Evolutionary conservation across 2,888 invertebrate species (phyloP), one percentile per base, ranked within the genome.

Genomic region (Adela reaumurella): DNA sequence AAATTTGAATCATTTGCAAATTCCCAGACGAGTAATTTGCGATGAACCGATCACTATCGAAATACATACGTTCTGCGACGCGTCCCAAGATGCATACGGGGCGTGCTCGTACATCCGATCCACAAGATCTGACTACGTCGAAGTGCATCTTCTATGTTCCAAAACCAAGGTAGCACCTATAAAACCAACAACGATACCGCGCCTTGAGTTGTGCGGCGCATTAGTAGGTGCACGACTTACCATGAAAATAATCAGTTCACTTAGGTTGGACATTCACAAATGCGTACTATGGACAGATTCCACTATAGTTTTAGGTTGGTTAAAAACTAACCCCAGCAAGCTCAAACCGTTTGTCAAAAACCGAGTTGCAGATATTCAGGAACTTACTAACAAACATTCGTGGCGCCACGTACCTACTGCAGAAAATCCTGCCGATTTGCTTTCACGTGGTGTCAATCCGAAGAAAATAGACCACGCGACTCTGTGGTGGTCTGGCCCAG

Each of bases 161-260:
- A 62, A 61, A 46, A 46, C 55, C 17, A 55, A 53, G 19, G 55
- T 60, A 2, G 58, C 60, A 1, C 57, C 59, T 0, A 5, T 55
- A 1, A 58, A 57, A 46, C 47, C 56, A 2, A 47, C 50, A 5
- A 55, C 51, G 4, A 54, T 62, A 14, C 59, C 60, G 1, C 54
- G 59, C 3, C 44, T 60, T 2, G 62, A 62, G 43, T 49, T 61
- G 1, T 59, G 58, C 43, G 59, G 53, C 2, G 58, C 57, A 1
- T 46, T 59, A 18, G 17, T 59, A 29, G 55, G 54, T 43, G 48
- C 56, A 42, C 50, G 54, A 45, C 49, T 61, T 16, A 53, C 49
- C 28, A 20, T 18, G 3, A 58, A 55, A 35, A 45, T 57, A 17
- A 46, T 48, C 8, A 17, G 48, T n/a, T 53, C 57, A 6, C 42